These are phyloP conservation scores for Hemaris fuciformis DNA, from an alignment of 2,888 invertebrate genomes.

Conservation along the genomic window DNA sequence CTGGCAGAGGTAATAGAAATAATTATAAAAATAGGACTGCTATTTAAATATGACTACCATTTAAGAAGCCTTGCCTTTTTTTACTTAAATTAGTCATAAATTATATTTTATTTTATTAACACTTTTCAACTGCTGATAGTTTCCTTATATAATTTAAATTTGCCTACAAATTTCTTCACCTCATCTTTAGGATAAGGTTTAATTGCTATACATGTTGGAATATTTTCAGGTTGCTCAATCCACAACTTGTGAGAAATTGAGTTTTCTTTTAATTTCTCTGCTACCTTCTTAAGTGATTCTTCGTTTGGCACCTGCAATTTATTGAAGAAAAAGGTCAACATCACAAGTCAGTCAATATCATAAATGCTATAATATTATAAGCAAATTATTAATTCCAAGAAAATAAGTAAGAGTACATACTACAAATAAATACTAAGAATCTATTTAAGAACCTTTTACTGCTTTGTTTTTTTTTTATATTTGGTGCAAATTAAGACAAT, in stretches of 20 bases:
- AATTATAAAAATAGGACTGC: too few species aligned
- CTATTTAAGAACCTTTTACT: too few species aligned
- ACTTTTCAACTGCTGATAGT: constrained; percentile 29
- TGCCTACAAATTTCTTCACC: constrained; percentile 91
- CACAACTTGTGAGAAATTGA: constrained; percentile 94
- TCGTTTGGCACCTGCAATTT: constrained; percentile 86
- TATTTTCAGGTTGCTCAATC: constrained; percentile 98
- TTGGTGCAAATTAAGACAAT: too few species aligned
- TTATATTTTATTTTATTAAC: neutral
- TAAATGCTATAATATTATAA: too few species aligned
- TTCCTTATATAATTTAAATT: constrained; percentile 89
- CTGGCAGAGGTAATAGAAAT: too few species aligned
- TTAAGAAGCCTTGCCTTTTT: neutral
- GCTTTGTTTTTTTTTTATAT: too few species aligned
- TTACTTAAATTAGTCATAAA: neutral
- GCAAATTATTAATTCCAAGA: too few species aligned
- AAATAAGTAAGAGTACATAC: too few species aligned
- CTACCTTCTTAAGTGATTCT: constrained; percentile 84
- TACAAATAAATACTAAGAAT: too few species aligned
- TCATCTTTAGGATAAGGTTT: constrained; percentile 95
- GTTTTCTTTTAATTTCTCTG: constrained; percentile 85
- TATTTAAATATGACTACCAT: too few species aligned
- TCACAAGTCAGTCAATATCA: too few species aligned
- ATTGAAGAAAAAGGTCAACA: neutral
- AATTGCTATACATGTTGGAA: constrained; percentile 95